Conservation (phyloP, 2,888 invertebrate genomes). For the Chrysomela aeneicollis region DNA sequence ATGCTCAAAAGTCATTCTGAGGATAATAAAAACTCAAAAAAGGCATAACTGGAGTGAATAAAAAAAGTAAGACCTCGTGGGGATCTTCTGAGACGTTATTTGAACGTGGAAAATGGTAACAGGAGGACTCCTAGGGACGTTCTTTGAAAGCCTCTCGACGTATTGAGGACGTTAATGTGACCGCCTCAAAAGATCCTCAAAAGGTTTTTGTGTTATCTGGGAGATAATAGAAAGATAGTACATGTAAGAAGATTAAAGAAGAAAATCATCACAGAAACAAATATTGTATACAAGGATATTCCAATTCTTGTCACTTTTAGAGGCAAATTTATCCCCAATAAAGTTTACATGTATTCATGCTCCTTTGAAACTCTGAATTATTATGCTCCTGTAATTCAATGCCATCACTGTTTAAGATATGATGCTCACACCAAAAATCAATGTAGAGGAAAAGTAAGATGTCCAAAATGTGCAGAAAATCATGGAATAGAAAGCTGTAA, state of each 20-base stretch:
- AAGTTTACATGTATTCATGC: neutral
- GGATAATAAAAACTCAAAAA: no score
- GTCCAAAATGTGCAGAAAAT: neutral
- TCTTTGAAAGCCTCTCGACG: no score
- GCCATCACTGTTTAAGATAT: slow-evolving; percentile 1
- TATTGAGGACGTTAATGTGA: no score
- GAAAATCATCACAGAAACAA: neutral
- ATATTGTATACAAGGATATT: neutral
- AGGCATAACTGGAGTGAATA: no score
- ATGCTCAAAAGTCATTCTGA: no score
- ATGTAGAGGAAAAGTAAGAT: slow-evolving; percentile 6
- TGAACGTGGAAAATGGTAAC: no score
- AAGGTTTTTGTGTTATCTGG: no score
- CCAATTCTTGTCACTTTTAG: neutral
- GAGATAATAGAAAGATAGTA: neutral
- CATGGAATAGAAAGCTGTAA: neutral
- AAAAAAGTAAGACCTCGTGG: no score
- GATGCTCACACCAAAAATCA: neutral
- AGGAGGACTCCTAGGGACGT: no score
- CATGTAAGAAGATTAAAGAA: neutral
- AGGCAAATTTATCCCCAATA: neutral
- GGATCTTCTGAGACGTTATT: no score
- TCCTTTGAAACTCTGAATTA: neutral
- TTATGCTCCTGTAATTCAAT: slow-evolving; percentile 7
- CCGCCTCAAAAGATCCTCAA: no score